Percentiles rank a stretch among this genome's conserved stretches.
Conservation (phyloP, 2,113 vertebrate genomes). For the Eidolon helvum region DNA sequence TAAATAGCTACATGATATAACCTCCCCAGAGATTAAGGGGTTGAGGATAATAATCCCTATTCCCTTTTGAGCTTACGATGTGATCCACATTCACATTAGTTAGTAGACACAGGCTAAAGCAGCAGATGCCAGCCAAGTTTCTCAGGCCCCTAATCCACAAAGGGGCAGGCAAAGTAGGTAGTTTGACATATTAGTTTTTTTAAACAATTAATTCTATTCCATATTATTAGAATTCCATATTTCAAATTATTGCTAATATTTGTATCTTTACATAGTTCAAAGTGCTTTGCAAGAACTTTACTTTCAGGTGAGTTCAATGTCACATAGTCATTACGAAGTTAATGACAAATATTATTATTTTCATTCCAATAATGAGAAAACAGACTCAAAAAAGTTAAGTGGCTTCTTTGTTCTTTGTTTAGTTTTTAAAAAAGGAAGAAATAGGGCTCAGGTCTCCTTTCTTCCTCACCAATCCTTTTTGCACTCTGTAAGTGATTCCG, state of each 20-base stretch:
- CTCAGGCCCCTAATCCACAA: not conserved
- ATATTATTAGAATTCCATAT: not conserved
- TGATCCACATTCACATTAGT: not conserved
- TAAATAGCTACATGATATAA: not conserved
- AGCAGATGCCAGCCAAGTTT: not conserved
- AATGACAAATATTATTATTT: not conserved
- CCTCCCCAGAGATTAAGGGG: not conserved
- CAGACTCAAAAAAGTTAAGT: not conserved
- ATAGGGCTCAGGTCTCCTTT: not conserved
- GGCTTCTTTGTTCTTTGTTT: not conserved
- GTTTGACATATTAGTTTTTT: not conserved
- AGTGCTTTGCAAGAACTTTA: not conserved
- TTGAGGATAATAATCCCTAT: not conserved
- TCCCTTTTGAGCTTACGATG: not conserved
- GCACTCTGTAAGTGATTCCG: not conserved
- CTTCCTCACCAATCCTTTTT: not conserved
- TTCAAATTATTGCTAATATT: not conserved
- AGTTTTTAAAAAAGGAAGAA: not conserved
- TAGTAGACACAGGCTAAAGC: not conserved
- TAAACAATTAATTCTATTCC: not conserved
- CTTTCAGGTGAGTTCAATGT: not conserved
- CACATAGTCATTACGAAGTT: not conserved
- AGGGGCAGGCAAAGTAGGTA: not conserved
- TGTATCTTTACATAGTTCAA: not conserved
- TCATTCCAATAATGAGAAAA: not conserved